phyloP scores from a whole-genome alignment of 2,113 vertebrate species.

The Baryphthengus martii region DNA sequence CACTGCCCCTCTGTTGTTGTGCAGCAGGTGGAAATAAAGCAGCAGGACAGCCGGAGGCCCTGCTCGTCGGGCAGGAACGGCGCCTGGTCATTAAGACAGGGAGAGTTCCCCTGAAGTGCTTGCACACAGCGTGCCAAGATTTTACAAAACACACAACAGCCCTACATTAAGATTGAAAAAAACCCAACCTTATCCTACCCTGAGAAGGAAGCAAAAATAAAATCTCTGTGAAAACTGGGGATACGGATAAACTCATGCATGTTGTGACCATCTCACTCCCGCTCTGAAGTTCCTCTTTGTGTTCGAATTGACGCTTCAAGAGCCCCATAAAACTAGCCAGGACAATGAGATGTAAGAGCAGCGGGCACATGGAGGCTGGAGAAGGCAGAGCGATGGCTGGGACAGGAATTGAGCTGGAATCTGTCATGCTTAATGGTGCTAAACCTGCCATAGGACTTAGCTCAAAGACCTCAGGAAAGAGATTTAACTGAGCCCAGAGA shows the following conservation, averaged over 20 bases:
- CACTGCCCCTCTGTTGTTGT: constrained; percentile 19
- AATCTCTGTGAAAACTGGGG: not conserved
- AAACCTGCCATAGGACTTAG: not conserved
- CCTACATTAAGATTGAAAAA: not conserved
- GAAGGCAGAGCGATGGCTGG: not conserved
- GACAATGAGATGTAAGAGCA: rapidly evolving
- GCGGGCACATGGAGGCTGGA: rapidly evolving
- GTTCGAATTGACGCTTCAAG: not conserved
- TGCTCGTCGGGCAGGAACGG: not conserved
- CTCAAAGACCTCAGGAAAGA: not conserved
- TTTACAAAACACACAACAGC: not conserved
- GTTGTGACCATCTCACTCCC: not conserved
- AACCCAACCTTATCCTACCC: too few species aligned
- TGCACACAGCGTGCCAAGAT: not conserved
- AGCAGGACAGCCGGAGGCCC: not conserved
- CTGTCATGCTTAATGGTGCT: not conserved
- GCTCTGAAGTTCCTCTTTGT: not conserved
- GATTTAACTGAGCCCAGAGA: not conserved
- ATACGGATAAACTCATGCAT: rapidly evolving
- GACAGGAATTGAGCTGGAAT: not conserved
- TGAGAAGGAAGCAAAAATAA: not conserved
- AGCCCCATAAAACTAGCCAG: not conserved
- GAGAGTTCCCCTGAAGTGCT: rapidly evolving
- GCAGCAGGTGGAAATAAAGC: constrained; percentile 17
- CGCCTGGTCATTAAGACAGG: not conserved